Evolutionary conservation across 2,113 vertebrate genomes (phyloP).

Genomic region (Stegostoma tigrinum): DNA sequence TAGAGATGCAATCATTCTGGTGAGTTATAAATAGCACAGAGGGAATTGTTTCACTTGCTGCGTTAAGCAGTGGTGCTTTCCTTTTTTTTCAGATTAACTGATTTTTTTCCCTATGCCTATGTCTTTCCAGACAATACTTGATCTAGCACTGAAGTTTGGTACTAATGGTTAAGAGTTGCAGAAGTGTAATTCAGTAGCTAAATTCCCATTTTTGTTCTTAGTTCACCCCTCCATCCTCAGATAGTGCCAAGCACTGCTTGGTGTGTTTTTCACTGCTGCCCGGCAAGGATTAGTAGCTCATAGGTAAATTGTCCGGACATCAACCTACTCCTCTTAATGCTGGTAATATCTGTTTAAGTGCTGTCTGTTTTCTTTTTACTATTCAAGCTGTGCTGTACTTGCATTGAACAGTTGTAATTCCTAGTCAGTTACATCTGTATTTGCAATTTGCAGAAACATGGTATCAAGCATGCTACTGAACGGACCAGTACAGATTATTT

Average conservation of each 20-base stretch:
- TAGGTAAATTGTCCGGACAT: neutral
- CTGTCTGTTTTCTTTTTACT: neutral
- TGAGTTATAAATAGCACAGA: slow-evolving; percentile 44
- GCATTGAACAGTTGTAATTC: neutral
- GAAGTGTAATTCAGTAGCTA: neutral
- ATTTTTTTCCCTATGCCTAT: neutral
- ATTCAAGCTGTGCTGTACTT: neutral
- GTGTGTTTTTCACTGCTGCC: neutral
- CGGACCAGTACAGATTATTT: neutral
- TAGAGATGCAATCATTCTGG: slow-evolving; percentile 92
- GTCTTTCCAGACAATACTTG: too few species aligned
- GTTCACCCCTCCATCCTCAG: neutral
- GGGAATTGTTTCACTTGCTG: neutral
- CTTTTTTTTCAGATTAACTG: neutral
- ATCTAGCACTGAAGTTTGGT: neutral
- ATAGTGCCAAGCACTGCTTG: neutral
- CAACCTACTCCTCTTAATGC: neutral
- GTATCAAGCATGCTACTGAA: neutral
- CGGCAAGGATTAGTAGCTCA: neutral
- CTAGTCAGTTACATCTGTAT: neutral
- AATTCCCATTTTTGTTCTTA: neutral
- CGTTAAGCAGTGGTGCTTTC: neutral
- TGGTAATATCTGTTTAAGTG: neutral
- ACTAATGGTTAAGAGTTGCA: neutral
- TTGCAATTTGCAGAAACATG: neutral